Conservation (phyloP, 1,140 invertebrate species). For the Achatina immaculata region DNA sequence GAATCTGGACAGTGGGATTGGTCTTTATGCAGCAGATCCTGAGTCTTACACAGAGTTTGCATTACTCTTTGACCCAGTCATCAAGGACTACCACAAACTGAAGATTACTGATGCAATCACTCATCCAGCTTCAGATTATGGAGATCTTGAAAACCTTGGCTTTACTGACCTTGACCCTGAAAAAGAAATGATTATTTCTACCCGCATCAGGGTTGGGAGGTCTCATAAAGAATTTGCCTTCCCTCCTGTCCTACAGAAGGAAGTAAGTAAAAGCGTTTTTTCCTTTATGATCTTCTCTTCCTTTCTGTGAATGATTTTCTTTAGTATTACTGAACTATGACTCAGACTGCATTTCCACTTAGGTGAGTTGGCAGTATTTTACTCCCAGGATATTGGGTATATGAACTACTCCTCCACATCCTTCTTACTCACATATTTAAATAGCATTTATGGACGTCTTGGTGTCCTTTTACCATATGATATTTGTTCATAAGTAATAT, state of each 20-base stretch:
- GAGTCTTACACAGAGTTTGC: slow-evolving; percentile 61
- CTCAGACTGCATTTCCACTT: neutral
- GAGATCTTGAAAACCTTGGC: slow-evolving; percentile 81
- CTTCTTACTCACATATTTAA: no score
- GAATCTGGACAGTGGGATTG: slow-evolving; percentile 56
- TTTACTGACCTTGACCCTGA: slow-evolving; percentile 75
- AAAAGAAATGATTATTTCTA: slow-evolving; percentile 54
- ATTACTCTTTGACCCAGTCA: slow-evolving; percentile 58
- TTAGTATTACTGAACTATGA: neutral
- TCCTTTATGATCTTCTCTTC: no score
- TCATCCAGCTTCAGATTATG: slow-evolving; percentile 92
- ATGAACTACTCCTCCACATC: no score
- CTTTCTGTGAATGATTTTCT: neutral
- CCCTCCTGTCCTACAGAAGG: slow-evolving; percentile 43
- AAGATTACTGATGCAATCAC: slow-evolving; percentile 71
- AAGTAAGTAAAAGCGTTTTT: slow-evolving; percentile 39
- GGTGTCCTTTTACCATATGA: no score
- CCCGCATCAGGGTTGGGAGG: slow-evolving; percentile 54
- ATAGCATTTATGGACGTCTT: no score
- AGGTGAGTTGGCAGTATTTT: neutral
- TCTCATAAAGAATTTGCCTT: slow-evolving; percentile 45
- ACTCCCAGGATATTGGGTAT: no score
- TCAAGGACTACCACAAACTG: slow-evolving; percentile 61
- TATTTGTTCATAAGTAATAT: no score
- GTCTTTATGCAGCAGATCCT: slow-evolving; percentile 57